phyloP scores from a whole-genome alignment of 2,113 vertebrate species.

The Hippocampus guttulatus region DNA sequence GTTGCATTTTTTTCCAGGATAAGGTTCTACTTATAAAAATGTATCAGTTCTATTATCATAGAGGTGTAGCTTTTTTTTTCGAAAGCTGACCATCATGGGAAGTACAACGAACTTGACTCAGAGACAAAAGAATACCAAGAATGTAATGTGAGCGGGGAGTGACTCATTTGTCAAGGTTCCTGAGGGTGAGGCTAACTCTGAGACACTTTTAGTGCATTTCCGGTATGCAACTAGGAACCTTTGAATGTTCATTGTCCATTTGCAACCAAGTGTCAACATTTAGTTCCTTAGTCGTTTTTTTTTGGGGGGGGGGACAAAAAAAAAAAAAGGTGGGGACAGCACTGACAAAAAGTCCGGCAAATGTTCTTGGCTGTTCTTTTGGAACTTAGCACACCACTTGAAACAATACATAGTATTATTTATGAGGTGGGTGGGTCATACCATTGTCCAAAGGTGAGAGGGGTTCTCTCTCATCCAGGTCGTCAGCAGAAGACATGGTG shows the following conservation, averaged over 20 bases:
- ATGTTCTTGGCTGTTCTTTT: no score
- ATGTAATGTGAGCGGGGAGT: neutral
- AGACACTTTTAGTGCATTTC: neutral
- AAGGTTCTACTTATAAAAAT: no score
- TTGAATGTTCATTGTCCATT: neutral
- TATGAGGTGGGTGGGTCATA: slow-evolving; percentile 33
- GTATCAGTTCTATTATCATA: no score
- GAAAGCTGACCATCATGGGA: neutral
- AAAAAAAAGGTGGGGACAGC: neutral
- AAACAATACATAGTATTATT: no score
- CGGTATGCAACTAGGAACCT: neutral
- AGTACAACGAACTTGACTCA: neutral
- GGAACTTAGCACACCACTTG: no score
- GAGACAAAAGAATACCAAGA: neutral
- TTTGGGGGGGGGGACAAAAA: no score
- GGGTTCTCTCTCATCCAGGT: slow-evolving; percentile 93
- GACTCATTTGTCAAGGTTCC: neutral
- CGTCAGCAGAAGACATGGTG: slow-evolving; percentile 97
- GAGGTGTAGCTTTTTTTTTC: neutral
- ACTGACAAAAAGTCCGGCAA: neutral
- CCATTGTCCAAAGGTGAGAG: slow-evolving; percentile 90
- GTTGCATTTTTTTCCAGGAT: no score
- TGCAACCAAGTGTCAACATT: neutral
- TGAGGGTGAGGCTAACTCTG: neutral
- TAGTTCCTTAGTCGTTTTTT: neutral